Evolutionary conservation across 2,888 invertebrate genomes (phyloP), one percentile per base, ranked within the genome.

Genomic region (Julus scandinavius): DNA sequence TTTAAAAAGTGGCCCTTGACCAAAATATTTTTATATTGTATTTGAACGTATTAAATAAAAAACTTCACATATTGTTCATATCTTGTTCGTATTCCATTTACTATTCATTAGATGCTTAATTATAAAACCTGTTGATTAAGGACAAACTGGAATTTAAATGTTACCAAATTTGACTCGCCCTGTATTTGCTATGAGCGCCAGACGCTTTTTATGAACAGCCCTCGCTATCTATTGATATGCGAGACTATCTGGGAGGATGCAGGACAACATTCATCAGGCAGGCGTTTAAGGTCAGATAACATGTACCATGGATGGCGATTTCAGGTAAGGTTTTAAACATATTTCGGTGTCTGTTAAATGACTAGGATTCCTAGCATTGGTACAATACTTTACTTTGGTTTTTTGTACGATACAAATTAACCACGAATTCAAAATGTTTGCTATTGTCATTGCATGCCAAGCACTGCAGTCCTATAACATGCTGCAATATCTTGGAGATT

Each of bases 291-390:
- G 50, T 50, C 54, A 80, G 80, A 80, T 80, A 80, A 38, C 80
- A 38, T 80, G 80, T 29, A 80, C 38, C 80, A 80, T 80, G 80
- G 80, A 38, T 29, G 80, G 38, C 80, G 80, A 80, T 80, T 80
- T 38, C 80, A 38, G 80, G 80, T 80, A 80, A 80, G 15, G 38
- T 80, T 38, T 80, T 38, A 80, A 80, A 88, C 86, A 88, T 58
- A 88, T 58, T 72, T 50, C 41, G 87, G 87, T 80, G 0, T 50
- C 80, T n/a, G 7, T 87, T 58, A 85, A n/a, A 83, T 49, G 54
- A 45, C 2, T 72, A 9, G 29, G 1, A 29, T 38, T 38, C 38
- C 5, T 11, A 80, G 38, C 13, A 1, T 6, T 6, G 11, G 13
- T 80, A 38, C 13, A 38, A 38, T 38, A 29, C 29, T 38, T 38